Evolutionary conservation across 2,113 vertebrate genomes (phyloP), one percentile per base, ranked within the genome.

Genomic region (Ameiurus melas): DNA sequence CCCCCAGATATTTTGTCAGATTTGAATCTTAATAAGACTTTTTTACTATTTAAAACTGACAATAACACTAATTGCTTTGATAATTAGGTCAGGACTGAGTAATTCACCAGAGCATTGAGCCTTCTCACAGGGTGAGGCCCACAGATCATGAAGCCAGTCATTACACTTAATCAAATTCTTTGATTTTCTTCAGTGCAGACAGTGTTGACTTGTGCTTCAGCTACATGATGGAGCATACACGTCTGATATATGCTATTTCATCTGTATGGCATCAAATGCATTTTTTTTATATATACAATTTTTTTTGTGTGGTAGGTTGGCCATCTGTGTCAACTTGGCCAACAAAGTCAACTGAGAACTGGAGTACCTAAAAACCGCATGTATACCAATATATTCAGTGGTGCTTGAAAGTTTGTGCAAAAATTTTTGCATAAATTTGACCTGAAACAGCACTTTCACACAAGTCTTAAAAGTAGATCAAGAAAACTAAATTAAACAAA

Each of bases 131-230:
- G 84, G 51, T 12, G 36, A 19, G 33, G 47, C 43, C 10, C 22
- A 68, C 27, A 17, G 47, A 39, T 57, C 57, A 85, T 57, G 19
- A 71, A 53, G 66, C 62, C 47, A 81, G 22, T 81, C 19, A 36
- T 60, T 82, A 60, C 53, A 58, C 55, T n/a, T 33, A 8, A 57
- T 9, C 27, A 81, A 57, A 33, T 27, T 14, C 53, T 81, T 57
- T 57, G 27, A 81, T 81, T 81, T 71, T 62, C n/a, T 85, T 62
- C 36, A 51, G 20, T 62, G 51, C 43, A 84, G 39, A 53, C 25
- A 5, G 20, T 81, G 36, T 25, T 79, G 51, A 36, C 55, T 70
- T 57, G 73, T 64, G 43, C 33, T 57, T 85, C n/a, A 84, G 71
- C 53, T 70, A 83, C 60, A 62, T 62, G 22, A 62, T 22, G 60